A percentile compares a stretch with the other conserved stretches of the same genome.
Conservation (phyloP, 2,113 vertebrate species). For the Lepus europaeus region DNA sequence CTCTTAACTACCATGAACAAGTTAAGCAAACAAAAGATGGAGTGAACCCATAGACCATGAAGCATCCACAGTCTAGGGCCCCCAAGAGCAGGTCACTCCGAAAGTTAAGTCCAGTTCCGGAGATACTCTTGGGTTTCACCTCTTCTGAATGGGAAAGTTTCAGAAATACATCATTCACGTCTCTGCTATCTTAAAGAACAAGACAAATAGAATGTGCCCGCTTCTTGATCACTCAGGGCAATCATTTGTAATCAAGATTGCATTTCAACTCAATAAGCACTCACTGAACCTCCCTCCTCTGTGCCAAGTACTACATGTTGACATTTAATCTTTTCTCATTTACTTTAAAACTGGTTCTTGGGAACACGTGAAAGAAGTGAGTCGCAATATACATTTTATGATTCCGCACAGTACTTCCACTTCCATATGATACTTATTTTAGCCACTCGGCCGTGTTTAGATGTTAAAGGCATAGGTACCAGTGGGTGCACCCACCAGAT, state of each 20-base stretch:
- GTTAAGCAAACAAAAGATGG: not conserved
- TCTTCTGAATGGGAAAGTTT: not conserved
- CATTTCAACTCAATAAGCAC: not conserved
- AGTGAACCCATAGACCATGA: not conserved
- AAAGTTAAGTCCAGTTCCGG: not conserved
- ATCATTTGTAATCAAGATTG: not conserved
- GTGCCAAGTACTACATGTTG: not conserved
- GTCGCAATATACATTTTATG: not conserved
- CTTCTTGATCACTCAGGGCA: not conserved
- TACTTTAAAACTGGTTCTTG: constrained; percentile 18
- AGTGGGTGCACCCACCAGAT: not conserved
- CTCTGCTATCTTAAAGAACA: not conserved
- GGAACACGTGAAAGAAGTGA: constrained; percentile 20
- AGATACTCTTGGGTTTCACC: not conserved
- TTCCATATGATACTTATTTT: not conserved
- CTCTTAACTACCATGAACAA: not conserved
- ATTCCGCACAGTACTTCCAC: not conserved
- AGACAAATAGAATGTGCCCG: not conserved
- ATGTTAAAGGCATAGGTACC: not conserved
- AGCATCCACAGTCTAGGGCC: not conserved
- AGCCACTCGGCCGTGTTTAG: not conserved
- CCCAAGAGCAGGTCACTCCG: not conserved
- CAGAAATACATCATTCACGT: not conserved
- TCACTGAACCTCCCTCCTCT: not conserved
- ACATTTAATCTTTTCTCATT: constrained; percentile 17